phyloP scores from a whole-genome alignment of 2,888 invertebrate species.

The Clivina fossor region DNA sequence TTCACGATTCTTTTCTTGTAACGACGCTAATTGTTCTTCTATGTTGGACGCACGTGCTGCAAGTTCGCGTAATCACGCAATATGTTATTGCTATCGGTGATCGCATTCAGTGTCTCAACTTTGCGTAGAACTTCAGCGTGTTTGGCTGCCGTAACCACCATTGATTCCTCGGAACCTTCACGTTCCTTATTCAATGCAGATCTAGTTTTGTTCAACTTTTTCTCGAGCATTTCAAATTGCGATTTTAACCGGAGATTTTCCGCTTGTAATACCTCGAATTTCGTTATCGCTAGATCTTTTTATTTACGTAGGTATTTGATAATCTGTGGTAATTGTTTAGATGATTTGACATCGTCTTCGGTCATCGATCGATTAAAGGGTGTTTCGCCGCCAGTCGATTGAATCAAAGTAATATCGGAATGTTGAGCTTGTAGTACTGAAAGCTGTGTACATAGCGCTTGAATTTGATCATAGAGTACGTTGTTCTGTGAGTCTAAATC shows the following conservation, averaged over 20 bases:
- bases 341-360: slow-evolving; percentile 73
- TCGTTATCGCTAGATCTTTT: slow-evolving; percentile 84
- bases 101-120: slow-evolving; percentile 87
- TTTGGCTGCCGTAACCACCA: slow-evolving; percentile 76
- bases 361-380: slow-evolving; percentile 61
- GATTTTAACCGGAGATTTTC: slow-evolving; percentile 80
- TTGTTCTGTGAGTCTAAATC: slow-evolving; percentile 81
- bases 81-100: slow-evolving; percentile 89
- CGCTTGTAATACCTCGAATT: slow-evolving; percentile 81
- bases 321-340: slow-evolving; percentile 83
- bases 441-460: slow-evolving; percentile 74
- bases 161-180: slow-evolving; percentile 72
- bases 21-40: slow-evolving; percentile 72
- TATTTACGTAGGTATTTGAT: slow-evolving; percentile 87
- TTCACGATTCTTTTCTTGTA: slow-evolving; percentile 76
- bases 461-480: slow-evolving; percentile 81
- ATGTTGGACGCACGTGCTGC: slow-evolving; percentile 63
- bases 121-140: slow-evolving; percentile 87
- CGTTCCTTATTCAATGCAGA: slow-evolving; percentile 68
- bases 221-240: slow-evolving; percentile 69
- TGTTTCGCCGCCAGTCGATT: too few relatives aligned
- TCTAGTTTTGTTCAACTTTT: slow-evolving; percentile 74
- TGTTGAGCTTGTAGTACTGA: slow-evolving; percentile 60
- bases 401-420: slow-evolving; percentile 44
- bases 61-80: slow-evolving; percentile 76